Percentiles rank a stretch among this genome's conserved stretches.
Conservation (phyloP, 2,888 invertebrate species). For the Hoplodrina ambigua region DNA sequence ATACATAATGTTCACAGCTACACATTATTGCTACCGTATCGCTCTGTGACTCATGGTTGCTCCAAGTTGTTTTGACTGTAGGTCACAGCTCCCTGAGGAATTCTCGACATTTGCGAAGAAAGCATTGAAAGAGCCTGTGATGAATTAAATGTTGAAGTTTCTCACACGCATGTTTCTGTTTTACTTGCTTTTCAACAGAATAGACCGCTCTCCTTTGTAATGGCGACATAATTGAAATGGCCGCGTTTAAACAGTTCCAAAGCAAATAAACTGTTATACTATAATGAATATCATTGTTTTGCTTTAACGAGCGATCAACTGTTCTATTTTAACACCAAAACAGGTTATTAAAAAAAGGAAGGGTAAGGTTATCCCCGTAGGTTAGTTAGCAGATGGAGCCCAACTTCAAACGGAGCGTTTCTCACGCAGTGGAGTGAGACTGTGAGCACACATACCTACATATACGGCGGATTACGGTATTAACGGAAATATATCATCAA, state of each 20-base stretch:
- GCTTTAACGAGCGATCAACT: conserved; percentile 41
- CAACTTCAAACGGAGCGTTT: conserved; percentile 24
- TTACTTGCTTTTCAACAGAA: conserved; percentile 23
- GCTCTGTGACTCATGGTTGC: conserved; percentile 40
- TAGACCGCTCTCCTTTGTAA: conserved; percentile 22
- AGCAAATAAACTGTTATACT: conserved; percentile 30
- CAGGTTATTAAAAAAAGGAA: conserved; percentile 51
- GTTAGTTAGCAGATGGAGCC: conserved; percentile 23
- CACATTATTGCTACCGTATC: conserved; percentile 22
- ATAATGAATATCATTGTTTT: conserved; percentile 49
- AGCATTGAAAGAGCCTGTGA: too few species aligned
- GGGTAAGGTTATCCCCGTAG: conserved; percentile 33
- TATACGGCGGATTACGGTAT: conserved; percentile 1
- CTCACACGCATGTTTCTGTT: conserved; percentile 14
- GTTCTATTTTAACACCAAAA: conserved; percentile 46
- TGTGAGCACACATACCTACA: neutral
- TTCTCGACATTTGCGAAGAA: conserved; percentile 23
- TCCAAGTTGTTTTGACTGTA: conserved; percentile 41
- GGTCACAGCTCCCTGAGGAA: conserved; percentile 10
- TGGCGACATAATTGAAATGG: conserved; percentile 43
- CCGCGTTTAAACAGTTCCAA: conserved; percentile 37
- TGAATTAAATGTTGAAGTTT: conserved; percentile 28
- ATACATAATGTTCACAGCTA: conserved; percentile 41
- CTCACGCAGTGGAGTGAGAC: neutral
- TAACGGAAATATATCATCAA: conserved; percentile 20